These are phyloP conservation scores for Microtus richardsoni DNA, from an alignment of 2,113 vertebrate species.

Conservation along the genomic window DNA sequence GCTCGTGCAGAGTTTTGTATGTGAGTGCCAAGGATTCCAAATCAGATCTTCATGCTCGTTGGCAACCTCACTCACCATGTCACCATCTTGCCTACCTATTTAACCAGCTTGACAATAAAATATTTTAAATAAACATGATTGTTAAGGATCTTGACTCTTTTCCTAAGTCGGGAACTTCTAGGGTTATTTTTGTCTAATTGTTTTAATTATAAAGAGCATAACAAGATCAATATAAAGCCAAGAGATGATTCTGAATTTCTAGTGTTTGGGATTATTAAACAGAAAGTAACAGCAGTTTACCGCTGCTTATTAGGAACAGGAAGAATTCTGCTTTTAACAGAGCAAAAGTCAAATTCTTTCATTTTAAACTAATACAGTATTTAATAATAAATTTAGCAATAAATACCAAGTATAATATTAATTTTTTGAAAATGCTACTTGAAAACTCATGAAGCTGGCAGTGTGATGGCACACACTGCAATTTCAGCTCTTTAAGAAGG, in stretches of 20 bases:
- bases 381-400: not conserved
- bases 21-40: not conserved
- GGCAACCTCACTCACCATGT: not conserved
- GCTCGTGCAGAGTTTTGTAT: not conserved
- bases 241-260: not conserved
- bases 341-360: not conserved
- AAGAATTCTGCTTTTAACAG: conserved; percentile 14
- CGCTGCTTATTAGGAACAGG: not conserved
- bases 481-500: not conserved
- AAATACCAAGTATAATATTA: not conserved
- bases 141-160: conserved; percentile 31
- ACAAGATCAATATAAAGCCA: not conserved
- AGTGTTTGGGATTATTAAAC: not conserved
- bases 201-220: not conserved
- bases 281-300: not conserved
- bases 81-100: not conserved
- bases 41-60: too few species aligned
- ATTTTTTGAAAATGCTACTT: not conserved
- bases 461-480: not conserved
- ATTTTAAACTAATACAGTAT: not conserved
- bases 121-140: conserved; percentile 15
- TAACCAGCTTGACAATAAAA: not conserved
- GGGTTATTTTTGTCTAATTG: not conserved
- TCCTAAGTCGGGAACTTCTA: not conserved
- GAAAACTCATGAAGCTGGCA: not conserved